A percentile compares a stretch with the other conserved stretches of the same genome.
Evolutionary conservation across 1,140 invertebrate species (phyloP).

Genomic region (Cyclargus thomasi): DNA sequence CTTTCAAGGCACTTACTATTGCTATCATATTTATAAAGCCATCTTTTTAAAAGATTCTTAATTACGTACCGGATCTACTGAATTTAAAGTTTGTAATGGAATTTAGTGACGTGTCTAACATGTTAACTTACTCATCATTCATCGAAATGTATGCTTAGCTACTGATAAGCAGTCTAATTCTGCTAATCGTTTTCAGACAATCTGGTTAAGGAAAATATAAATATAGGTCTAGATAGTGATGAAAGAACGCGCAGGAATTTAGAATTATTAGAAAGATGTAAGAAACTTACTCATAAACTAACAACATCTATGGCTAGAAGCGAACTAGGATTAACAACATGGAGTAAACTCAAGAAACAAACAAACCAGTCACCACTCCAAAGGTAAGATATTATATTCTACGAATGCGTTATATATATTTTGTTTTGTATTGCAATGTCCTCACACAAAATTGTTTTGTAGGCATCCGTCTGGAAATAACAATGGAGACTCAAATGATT

Average conservation of each 20-base stretch:
- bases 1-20: no score
- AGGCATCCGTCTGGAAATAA: conserved; percentile 88
- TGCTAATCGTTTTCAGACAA: conserved; percentile 61
- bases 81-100: background rate
- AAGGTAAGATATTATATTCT: conserved; percentile 44
- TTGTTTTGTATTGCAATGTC: conserved; percentile 14
- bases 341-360: conserved; percentile 86
- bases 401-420: background rate
- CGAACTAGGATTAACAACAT: conserved; percentile 87
- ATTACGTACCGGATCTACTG: no score
- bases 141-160: conserved; percentile 28
- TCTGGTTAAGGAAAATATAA: conserved; percentile 60
- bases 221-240: conserved; percentile 65
- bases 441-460: conserved; percentile 34
- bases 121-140: conserved; percentile 31
- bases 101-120: conserved; percentile 33
- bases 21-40: no score
- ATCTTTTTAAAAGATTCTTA: no score
- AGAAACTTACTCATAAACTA: conserved; percentile 73
- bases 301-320: conserved; percentile 88
- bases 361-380: conserved; percentile 67
- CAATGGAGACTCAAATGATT: conserved; percentile 74
- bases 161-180: conserved; percentile 42
- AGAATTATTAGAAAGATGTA: conserved; percentile 73
- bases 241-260: conserved; percentile 74